Conservation (phyloP, 2,888 invertebrate species). For the Myopa testacea region DNA sequence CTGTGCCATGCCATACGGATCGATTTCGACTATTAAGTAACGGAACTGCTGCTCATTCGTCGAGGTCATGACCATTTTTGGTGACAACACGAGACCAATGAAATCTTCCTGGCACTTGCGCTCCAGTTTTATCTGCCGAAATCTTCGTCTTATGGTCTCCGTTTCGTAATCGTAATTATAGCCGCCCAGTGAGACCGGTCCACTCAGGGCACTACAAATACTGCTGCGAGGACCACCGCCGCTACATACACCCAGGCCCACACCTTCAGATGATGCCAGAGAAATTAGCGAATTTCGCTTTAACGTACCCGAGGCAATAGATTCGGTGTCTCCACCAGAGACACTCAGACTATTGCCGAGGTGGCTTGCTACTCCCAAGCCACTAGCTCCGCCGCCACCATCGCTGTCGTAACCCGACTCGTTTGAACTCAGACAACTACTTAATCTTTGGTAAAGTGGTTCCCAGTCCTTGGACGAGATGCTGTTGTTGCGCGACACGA, state of each 20-base stretch:
- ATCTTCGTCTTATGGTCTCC: constrained; percentile 73
- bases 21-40: constrained; percentile 75
- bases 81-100: constrained; percentile 79
- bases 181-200: constrained; percentile 63
- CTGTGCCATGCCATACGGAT: constrained; percentile 76
- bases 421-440: constrained; percentile 83
- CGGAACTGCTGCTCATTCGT: constrained; percentile 72
- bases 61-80: constrained; percentile 71
- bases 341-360: constrained; percentile 64
- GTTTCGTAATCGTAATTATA: constrained; percentile 69
- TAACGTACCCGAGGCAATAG: constrained; percentile 64
- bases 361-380: constrained; percentile 39
- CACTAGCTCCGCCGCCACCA: constrained; percentile 71
- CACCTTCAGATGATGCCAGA: constrained; percentile 62
- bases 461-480: constrained; percentile 72
- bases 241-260: constrained; percentile 48
- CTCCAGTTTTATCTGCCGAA: constrained; percentile 75
- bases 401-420: constrained; percentile 88
- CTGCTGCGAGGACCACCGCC: constrained; percentile 40
- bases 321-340: constrained; percentile 66
- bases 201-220: constrained; percentile 61
- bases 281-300: constrained; percentile 65
- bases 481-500: constrained; percentile 70
- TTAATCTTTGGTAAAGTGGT: constrained; percentile 74
- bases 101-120: constrained; percentile 77